Base-by-base conservation (phyloP, 2,113 vertebrate genomes). In the Phainopepla nitens region DNA sequence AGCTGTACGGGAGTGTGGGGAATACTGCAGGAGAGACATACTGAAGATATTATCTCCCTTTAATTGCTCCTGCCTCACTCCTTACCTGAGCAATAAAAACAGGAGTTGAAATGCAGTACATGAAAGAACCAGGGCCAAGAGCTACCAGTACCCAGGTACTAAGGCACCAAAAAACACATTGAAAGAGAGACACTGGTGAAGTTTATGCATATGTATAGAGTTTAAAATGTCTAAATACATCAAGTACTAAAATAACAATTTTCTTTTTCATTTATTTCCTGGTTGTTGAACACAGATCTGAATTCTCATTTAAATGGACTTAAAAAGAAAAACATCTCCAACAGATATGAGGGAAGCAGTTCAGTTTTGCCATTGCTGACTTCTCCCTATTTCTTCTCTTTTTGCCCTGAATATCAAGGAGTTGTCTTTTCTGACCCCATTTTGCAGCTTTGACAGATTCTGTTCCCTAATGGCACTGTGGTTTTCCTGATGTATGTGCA, bases 271-370 rank as follows among this genome's bases (percentile, higher is more conserved):
- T 72, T 60, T 66, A 29, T 70, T 86, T 81, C 19, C 44, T 23
- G 15, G 36, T 20, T 62, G 21, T 62, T 10, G 1, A 80, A 72
- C 25, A 41, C 18, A 35, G 16, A 73, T 16, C 15, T 65, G 8
- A 65, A 80, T 70, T 57, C 29, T 65, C 36, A 82, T 18, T 31
- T 66, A 65, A 91, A 85, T 7, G 41, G 17, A 58, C 28, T 73
- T 65, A 2, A 49, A 61, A 60, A 73, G 33, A 35, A 35, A 76
- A 85, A 10, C 5, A 54, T 10, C 14, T 62, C 66, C 1, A 2
- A 3, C 0, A 1, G 16, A 8, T 33, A 9, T 5, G 16, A 58
- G 21, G 20, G 44, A 62, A 49, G 58, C 6, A 56, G 70, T 42
- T 66, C 42, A 41, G 13, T 82, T 84, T 24, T 24, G 16, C 21